These are phyloP conservation scores for Passer montanus DNA, from an alignment of 2,113 vertebrate species.

Conservation along the genomic window DNA sequence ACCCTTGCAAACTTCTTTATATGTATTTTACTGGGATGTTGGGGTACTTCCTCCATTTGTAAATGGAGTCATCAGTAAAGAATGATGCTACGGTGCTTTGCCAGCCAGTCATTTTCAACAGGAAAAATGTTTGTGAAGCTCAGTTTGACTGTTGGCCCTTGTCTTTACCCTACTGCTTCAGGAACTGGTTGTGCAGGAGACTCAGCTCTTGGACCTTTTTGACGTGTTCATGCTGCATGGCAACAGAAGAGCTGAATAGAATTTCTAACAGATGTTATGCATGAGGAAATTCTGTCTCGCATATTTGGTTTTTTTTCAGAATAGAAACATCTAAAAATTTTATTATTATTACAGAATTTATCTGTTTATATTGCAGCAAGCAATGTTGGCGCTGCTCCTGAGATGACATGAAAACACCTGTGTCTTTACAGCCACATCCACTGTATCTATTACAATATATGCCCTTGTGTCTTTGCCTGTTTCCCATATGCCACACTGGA, in stretches of 20 bases:
- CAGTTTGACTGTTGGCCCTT: background rate
- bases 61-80: background rate
- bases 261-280: slow-evolving; percentile 33
- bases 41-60: background rate
- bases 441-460: background rate
- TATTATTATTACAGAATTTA: slow-evolving; percentile 29
- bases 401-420: background rate
- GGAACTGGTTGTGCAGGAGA: background rate
- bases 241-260: background rate
- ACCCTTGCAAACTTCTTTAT: background rate
- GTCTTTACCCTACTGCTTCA: background rate
- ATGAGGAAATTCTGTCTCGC: slow-evolving; percentile 32
- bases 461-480: background rate
- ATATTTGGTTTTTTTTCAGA: slow-evolving; percentile 7
- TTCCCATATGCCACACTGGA: background rate
- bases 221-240: background rate
- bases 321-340: slow-evolving; percentile 11
- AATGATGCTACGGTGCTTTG: background rate
- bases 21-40: background rate
- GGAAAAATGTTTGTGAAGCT: background rate
- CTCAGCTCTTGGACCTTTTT: background rate
- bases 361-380: background rate
- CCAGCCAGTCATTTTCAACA: background rate
- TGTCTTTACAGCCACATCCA: background rate
- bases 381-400: background rate